These are phyloP conservation scores for Danio tinwini DNA, from an alignment of 2,797 vertebrate species.

Conservation along the genomic window DNA sequence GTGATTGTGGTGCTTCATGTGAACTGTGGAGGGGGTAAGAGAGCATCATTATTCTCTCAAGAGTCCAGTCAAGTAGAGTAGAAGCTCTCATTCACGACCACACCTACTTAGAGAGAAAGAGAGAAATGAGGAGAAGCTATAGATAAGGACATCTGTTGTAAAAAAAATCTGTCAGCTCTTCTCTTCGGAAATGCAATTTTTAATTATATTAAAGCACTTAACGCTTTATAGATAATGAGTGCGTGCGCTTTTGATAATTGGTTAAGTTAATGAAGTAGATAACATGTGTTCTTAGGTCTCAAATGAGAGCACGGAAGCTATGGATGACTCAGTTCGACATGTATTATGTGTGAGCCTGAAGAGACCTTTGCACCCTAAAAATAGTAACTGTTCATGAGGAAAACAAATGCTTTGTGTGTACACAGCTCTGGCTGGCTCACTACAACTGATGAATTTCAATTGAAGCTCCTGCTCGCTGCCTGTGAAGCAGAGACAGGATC, in stretches of 20 bases:
- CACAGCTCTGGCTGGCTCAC: constrained; percentile 16
- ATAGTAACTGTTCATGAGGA: constrained; percentile 36
- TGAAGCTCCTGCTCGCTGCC: not conserved
- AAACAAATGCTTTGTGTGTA: constrained; percentile 41
- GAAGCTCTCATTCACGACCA: constrained; percentile 3
- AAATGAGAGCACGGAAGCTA: not conserved
- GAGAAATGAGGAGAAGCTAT: not conserved
- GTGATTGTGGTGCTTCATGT: constrained; percentile 51
- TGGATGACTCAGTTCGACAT: not conserved
- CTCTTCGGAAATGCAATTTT: not conserved
- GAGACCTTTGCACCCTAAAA: constrained; percentile 44
- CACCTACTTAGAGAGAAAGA: constrained; percentile 1
- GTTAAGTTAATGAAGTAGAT: not conserved
- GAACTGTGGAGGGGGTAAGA: constrained; percentile 59
- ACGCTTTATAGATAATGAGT: constrained; percentile 11
- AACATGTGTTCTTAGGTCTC: not conserved
- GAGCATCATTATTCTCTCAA: constrained; percentile 43
- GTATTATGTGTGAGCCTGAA: constrained; percentile 18
- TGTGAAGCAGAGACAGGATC: not conserved
- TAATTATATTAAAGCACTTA: not conserved
- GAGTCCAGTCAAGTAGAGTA: constrained; percentile 31
- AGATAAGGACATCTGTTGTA: not conserved
- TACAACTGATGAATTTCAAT: constrained; percentile 29
- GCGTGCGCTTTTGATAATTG: constrained; percentile 16
- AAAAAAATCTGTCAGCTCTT: not conserved